Percentiles rank a stretch among this genome's conserved stretches.
Evolutionary conservation across 2,888 invertebrate species (phyloP).

Genomic region (Plutella xylostella): DNA sequence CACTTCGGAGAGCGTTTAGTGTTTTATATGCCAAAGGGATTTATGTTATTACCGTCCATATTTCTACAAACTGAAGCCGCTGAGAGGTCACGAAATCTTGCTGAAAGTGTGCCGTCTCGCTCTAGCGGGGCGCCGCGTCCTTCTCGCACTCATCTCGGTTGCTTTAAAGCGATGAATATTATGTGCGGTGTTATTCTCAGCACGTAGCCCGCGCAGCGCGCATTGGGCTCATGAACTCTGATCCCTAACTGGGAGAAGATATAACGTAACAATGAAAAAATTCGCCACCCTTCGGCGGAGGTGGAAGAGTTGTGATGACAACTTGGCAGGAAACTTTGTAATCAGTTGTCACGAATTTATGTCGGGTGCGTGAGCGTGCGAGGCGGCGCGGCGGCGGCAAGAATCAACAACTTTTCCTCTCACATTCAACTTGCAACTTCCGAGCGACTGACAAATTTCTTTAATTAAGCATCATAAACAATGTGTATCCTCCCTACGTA

Average conservation of each 20-base stretch:
- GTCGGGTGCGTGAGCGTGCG: conserved; percentile 43
- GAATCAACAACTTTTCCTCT: not conserved
- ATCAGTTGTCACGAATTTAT: conserved; percentile 67
- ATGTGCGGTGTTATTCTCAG: conserved; percentile 51
- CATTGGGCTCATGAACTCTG: conserved; percentile 61
- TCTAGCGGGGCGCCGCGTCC: conserved; percentile 20
- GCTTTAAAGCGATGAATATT: conserved; percentile 66
- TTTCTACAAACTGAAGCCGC: conserved; percentile 64
- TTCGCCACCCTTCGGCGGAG: conserved; percentile 35
- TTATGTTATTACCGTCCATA: conserved; percentile 71
- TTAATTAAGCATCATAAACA: conserved; percentile 3
- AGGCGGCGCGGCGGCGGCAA: conserved; percentile 1
- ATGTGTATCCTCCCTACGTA: not conserved
- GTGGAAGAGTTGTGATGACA: conserved; percentile 65
- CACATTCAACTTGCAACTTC: not conserved
- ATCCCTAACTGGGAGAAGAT: conserved; percentile 54
- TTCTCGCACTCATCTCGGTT: conserved; percentile 33
- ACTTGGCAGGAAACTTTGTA: conserved; percentile 54
- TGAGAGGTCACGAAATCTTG: conserved; percentile 69
- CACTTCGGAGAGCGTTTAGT: conserved; percentile 65
- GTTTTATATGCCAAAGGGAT: conserved; percentile 70
- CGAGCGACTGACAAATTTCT: not conserved
- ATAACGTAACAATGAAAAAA: conserved; percentile 62
- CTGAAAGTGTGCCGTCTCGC: conserved; percentile 27
- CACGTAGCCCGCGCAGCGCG: conserved; percentile 57